A percentile compares a stretch with the other conserved stretches of the same genome.
phyloP scores from a whole-genome alignment of 1,140 invertebrate species.

The Carposina sasakii region DNA sequence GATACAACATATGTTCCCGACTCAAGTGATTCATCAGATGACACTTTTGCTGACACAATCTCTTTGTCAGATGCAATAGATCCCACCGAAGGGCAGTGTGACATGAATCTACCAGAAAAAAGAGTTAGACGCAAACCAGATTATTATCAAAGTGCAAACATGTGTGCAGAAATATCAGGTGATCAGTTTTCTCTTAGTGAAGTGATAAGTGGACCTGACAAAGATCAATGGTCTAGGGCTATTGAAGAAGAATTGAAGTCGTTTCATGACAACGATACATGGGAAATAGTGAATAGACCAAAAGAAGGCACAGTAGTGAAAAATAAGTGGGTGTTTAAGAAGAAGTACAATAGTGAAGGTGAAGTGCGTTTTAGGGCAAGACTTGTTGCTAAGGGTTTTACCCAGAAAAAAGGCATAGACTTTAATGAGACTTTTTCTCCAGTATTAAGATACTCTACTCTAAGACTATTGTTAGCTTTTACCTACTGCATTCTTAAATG shows the following conservation, averaged over 20 bases:
- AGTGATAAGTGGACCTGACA: slow-evolving; percentile 13
- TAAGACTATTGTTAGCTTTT: slow-evolving; percentile 50
- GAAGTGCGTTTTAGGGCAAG: slow-evolving; percentile 50
- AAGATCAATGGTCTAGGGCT: slow-evolving; percentile 6
- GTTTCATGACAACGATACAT: slow-evolving; percentile 33
- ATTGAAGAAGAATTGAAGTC: slow-evolving; percentile 20
- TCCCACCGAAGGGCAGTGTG: background rate
- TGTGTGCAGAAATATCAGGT: slow-evolving; percentile 2
- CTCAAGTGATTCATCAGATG: background rate
- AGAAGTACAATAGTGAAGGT: slow-evolving; percentile 35
- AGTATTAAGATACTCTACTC: slow-evolving; percentile 37
- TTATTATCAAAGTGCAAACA: background rate
- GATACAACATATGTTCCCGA: background rate
- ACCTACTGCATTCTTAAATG: slow-evolving; percentile 61
- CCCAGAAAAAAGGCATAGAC: slow-evolving; percentile 19
- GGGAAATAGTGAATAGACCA: slow-evolving; percentile 37
- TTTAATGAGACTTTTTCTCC: slow-evolving; percentile 38
- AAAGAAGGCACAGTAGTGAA: slow-evolving; percentile 26
- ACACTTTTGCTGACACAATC: background rate
- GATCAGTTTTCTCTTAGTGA: background rate
- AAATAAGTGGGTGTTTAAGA: slow-evolving; percentile 54
- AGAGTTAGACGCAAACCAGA: slow-evolving; percentile 2
- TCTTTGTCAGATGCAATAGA: background rate
- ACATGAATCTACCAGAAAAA: slow-evolving; percentile 2
- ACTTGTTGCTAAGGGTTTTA: slow-evolving; percentile 60